Evolutionary conservation across 1,140 invertebrate genomes (phyloP).

Genomic region (Drosophila neocordata): DNA sequence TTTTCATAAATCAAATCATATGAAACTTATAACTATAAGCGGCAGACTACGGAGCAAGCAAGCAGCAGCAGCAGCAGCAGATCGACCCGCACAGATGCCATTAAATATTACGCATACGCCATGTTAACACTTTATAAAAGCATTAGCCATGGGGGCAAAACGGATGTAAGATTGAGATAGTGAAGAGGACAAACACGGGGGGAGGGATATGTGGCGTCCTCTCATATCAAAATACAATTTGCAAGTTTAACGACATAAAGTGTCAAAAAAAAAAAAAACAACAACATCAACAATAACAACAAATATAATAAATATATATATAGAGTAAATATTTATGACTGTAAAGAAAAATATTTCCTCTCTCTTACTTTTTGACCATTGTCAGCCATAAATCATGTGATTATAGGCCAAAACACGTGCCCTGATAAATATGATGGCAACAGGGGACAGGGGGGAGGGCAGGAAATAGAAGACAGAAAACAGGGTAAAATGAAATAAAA

Average conservation of each 20-base stretch:
- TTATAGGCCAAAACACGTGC: slow-evolving; percentile 69
- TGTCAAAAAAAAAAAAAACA: slow-evolving; percentile 28
- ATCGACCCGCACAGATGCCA: slow-evolving; percentile 47
- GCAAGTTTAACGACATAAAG: slow-evolving; percentile 51
- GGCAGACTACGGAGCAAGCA: neutral
- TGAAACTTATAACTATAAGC: slow-evolving; percentile 39
- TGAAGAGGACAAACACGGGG: neutral
- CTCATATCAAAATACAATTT: slow-evolving; percentile 70
- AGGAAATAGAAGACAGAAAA: slow-evolving; percentile 1
- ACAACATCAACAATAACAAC: slow-evolving; percentile 23
- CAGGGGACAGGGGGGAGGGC: neutral
- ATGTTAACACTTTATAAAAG: slow-evolving; percentile 77
- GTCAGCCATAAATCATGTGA: slow-evolving; percentile 68
- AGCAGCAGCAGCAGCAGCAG: too few relatives aligned
- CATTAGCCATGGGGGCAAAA: slow-evolving; percentile 45
- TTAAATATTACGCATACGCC: slow-evolving; percentile 73
- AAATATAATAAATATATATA: slow-evolving; percentile 22
- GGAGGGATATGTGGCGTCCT: slow-evolving; percentile 15
- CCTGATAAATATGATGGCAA: slow-evolving; percentile 25
- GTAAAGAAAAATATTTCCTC: slow-evolving; percentile 12
- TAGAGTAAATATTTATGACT: slow-evolving; percentile 53
- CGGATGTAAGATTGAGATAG: neutral
- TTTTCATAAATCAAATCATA: slow-evolving; percentile 56
- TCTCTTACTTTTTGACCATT: slow-evolving; percentile 29
- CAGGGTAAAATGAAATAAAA: slow-evolving; percentile 5